Evolutionary conservation across 2,888 invertebrate species (phyloP).

Genomic region (Dolichomitus sp.): DNA sequence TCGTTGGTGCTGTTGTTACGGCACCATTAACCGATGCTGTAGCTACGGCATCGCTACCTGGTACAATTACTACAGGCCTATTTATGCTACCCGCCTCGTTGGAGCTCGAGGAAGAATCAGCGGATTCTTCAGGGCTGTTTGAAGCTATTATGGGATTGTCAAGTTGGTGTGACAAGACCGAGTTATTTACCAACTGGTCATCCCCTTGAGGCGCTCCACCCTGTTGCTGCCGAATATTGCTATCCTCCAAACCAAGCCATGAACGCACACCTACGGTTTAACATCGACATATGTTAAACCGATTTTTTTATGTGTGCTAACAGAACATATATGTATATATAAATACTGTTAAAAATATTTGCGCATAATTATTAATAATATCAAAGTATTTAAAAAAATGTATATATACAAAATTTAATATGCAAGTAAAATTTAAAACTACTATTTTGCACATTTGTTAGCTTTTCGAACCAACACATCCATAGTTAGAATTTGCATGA

Average conservation of each 20-base stretch:
- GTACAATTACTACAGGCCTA: neutral
- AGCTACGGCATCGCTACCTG: too few relatives aligned
- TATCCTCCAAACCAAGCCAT: neutral
- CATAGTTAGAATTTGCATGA: slow-evolving; percentile 12
- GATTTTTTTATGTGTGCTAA: neutral
- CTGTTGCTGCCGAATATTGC: neutral
- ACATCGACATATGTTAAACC: neutral
- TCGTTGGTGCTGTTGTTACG: too few relatives aligned
- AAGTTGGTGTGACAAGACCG: neutral
- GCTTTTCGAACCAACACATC: neutral
- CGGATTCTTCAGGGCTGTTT: neutral
- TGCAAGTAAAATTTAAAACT: neutral
- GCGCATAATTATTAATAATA: too few relatives aligned
- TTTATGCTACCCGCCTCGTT: neutral
- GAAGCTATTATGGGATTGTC: neutral
- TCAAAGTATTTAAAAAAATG: too few relatives aligned
- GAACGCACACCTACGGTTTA: too few relatives aligned
- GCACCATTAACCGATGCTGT: too few relatives aligned
- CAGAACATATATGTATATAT: too few relatives aligned
- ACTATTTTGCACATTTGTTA: neutral
- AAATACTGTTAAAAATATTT: too few relatives aligned
- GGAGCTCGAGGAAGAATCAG: neutral
- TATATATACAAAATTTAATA: too few relatives aligned
- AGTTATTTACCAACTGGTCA: neutral
- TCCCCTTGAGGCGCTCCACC: neutral